Conservation (phyloP, 2,113 vertebrate genomes). For the Elaphurus davidianus region DNA sequence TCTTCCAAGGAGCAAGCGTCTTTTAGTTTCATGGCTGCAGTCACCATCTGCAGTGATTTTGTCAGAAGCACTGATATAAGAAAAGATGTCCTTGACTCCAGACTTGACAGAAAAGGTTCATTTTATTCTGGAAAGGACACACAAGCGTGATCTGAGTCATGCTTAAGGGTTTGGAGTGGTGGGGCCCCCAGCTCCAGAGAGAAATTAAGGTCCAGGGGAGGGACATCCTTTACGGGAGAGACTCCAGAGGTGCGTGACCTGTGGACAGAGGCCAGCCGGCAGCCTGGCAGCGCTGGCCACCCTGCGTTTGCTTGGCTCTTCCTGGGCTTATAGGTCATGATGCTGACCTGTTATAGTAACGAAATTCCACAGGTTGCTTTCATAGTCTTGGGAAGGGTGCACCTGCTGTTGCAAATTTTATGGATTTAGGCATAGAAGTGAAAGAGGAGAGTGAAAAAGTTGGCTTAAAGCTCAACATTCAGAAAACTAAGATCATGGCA, state of each 20-base stretch:
- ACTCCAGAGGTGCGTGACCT: too few relatives aligned
- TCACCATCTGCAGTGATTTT: background rate
- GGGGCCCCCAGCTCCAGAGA: background rate
- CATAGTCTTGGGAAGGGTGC: background rate
- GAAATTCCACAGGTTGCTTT: rapidly evolving
- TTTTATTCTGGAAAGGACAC: background rate
- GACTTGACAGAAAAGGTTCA: background rate
- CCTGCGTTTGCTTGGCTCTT: rapidly evolving
- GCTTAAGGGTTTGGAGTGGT: rapidly evolving
- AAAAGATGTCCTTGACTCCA: background rate
- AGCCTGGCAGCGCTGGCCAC: rapidly evolving
- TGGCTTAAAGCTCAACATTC: too few relatives aligned
- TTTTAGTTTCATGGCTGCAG: background rate
- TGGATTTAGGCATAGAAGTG: rapidly evolving
- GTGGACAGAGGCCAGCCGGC: background rate
- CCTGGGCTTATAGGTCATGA: rapidly evolving
- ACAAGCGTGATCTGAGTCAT: background rate
- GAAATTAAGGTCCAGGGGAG: background rate
- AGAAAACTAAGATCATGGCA: too few relatives aligned
- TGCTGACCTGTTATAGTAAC: rapidly evolving
- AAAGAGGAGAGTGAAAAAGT: too few relatives aligned
- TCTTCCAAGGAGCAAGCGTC: background rate
- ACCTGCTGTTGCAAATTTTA: background rate
- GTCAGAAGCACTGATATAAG: background rate
- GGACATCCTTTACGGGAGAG: rapidly evolving